Base-by-base conservation (phyloP, 2,797 vertebrate genomes). In the Gymnodraco acuticeps region DNA sequence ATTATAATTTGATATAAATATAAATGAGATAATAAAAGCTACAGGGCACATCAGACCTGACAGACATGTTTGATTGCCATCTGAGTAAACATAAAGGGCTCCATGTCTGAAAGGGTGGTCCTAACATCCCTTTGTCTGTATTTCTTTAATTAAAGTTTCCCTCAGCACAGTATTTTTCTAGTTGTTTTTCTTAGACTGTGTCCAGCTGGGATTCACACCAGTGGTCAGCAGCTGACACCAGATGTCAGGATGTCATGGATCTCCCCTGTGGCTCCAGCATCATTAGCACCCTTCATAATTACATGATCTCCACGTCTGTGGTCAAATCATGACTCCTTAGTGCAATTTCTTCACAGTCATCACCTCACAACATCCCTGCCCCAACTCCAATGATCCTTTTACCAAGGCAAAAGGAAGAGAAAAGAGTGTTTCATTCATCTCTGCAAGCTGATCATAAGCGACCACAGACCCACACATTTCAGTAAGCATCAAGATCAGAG, bases 211-310 rank as follows among this genome's bases (percentile, higher is more conserved):
- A 27, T 27, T 58, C 68, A 69, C 77, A 68, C 70, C 83, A 58
- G 69, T 31, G 55, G 50, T 47, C 70, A 65, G 77, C 84, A 79
- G 66, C 58, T 71, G 77, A 88, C 68, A 70, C 79, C 55, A 80
- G 70, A 72, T 70, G 50, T 75, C 86, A 80, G 84, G 90, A 89
- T 84, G 85, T 88, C 78, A 69, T 80, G 77, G 78, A 79, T 77
- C 60, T 77, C 89, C 91, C 90, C 83, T 64, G 73, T 19, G 81
- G 89, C 81, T 82, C 42, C 55, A 77, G 70, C 74, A 78, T 92
- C 88, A 92, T 93, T 89, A 95, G 69, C 63, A 81, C 59, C 65
- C 61, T 50, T 69, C 51, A 64, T 85, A 89, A 94, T 89, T 85
- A 84, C 59, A 63, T 70, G 66, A 86, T 86, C 82, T 88, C 58